Evolutionary conservation across 2,113 vertebrate genomes (phyloP), one percentile per base, ranked within the genome.

Genomic region (Coracopsis vasa): DNA sequence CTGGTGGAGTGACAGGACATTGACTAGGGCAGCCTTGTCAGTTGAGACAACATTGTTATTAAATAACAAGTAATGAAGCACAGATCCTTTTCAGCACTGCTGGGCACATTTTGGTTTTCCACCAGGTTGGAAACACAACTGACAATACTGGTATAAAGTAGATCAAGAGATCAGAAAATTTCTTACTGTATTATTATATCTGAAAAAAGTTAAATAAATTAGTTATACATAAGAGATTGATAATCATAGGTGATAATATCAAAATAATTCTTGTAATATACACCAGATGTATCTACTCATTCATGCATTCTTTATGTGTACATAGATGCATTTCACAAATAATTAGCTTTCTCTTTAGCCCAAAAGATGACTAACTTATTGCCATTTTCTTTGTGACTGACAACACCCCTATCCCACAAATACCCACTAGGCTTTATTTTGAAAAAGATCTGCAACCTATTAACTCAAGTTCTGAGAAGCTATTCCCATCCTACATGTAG

Each of bases 11-110:
- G 9, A 10, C 12, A 8, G 48, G 39, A 50, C 2, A 0, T 14
- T 41, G 51, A 37, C 44, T 42, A 13, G 53, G 51, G 31, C 56
- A 86, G 66, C 66, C 61, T 16, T 5, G 3, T 62, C 56, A 78
- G 50, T 0, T 0, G 0, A 47, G 60, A 74, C 28, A 33, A 21
- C 0, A 3, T 47, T 41, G 33, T 47, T 67, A 16, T 33, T 79
- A 7, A 90, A 35, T 27, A 67, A 61, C 23, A 86, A 19, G 16
- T 51, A 67, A 41, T 1, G 0, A 80, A 79, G 53, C 3, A 10
- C 41, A n/a, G 12, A 67, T 58, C 37, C 21, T 83, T 73, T 33
- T 10, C 42, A 88, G 54, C 7, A 27, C 41, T 82, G 10, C 28
- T 3, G 4, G n/a, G 41, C 31, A 24, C 19, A 2, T 37, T 61